phyloP scores from a whole-genome alignment of 2,113 vertebrate species.

The Upupa epops region DNA sequence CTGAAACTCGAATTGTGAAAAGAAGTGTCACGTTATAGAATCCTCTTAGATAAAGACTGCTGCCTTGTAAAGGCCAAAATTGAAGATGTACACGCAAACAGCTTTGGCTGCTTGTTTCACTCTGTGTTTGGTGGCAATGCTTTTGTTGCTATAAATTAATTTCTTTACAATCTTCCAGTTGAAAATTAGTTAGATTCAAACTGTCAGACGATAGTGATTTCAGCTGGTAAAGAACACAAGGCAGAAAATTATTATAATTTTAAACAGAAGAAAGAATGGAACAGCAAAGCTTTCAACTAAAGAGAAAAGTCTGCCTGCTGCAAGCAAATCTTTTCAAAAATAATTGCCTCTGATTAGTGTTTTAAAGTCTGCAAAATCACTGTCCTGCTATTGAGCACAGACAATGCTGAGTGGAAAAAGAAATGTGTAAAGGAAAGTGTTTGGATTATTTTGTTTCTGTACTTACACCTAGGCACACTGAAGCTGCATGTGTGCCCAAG shows the following conservation, averaged over 20 bases:
- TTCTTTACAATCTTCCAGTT: neutral
- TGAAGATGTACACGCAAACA: neutral
- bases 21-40: neutral
- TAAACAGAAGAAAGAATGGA: slow-evolving; percentile 32
- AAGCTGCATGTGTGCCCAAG: neutral
- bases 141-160: slow-evolving; percentile 20
- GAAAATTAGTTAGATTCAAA: slow-evolving; percentile 37
- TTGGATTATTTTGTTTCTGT: slow-evolving; percentile 16
- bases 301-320: slow-evolving; percentile 31
- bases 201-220: slow-evolving; percentile 43
- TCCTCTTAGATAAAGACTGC: neutral
- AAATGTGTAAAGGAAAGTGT: slow-evolving; percentile 26
- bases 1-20: neutral
- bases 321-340: slow-evolving; percentile 43
- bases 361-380: slow-evolving; percentile 42
- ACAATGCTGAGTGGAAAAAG: slow-evolving; percentile 52
- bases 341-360: slow-evolving; percentile 43
- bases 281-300: slow-evolving; percentile 48
- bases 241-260: slow-evolving; percentile 39
- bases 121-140: neutral
- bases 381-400: slow-evolving; percentile 35
- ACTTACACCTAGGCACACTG: slow-evolving; percentile 27
- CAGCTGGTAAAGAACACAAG: slow-evolving; percentile 35
- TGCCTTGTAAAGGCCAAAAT: neutral
- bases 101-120: slow-evolving; percentile 34